Percentiles rank a stretch among this genome's conserved stretches.
phyloP scores from a whole-genome alignment of 2,888 invertebrate genomes.

The Cerceris ruficornis region DNA sequence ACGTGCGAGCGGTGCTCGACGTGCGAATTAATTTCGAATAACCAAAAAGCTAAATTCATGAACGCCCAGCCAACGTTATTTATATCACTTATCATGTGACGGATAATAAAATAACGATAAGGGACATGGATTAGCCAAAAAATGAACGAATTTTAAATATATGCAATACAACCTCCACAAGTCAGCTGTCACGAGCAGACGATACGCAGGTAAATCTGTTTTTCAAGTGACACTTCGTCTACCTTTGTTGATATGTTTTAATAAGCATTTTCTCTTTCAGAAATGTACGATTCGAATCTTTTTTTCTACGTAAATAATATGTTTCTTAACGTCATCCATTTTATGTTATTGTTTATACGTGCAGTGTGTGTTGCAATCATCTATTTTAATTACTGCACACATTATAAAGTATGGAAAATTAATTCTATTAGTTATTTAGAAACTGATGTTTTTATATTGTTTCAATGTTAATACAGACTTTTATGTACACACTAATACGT shows the following conservation, averaged over 20 bases:
- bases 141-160: slow-evolving; percentile 45
- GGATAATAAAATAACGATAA: slow-evolving; percentile 28
- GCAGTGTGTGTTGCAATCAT: too few relatives aligned
- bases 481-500: neutral
- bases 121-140: slow-evolving; percentile 26
- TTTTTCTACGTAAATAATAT: too few relatives aligned
- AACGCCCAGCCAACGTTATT: slow-evolving; percentile 9
- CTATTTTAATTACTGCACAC: too few relatives aligned
- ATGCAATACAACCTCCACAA: slow-evolving; percentile 59
- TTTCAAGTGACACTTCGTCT: slow-evolving; percentile 14
- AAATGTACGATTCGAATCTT: too few relatives aligned
- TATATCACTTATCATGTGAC: slow-evolving; percentile 50
- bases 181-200: slow-evolving; percentile 77
- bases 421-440: too few relatives aligned
- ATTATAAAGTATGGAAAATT: too few relatives aligned
- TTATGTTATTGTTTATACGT: too few relatives aligned
- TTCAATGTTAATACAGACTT: neutral
- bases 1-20: slow-evolving; percentile 53
- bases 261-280: neutral
- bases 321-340: too few relatives aligned
- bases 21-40: slow-evolving; percentile 48
- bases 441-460: neutral
- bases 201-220: slow-evolving; percentile 67
- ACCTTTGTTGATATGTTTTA: neutral
- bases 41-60: slow-evolving; percentile 16